Evolutionary conservation across 2,113 vertebrate genomes (phyloP), one percentile per base, ranked within the genome.

Genomic region (Heterocephalus glaber): DNA sequence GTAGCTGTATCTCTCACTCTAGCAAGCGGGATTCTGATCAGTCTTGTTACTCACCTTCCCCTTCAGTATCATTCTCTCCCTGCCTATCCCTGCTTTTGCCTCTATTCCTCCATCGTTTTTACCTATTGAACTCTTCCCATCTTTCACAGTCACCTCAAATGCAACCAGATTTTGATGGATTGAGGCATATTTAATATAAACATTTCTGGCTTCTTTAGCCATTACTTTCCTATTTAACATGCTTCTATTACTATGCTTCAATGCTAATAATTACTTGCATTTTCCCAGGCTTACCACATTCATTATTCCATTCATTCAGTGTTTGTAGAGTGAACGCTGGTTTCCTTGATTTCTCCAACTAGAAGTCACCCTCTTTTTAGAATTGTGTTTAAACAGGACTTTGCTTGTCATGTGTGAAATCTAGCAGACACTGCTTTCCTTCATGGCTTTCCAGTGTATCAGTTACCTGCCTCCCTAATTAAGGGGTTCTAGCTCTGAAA

Each of bases 291-390:
- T 5, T 56, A 35, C 33, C 61, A 70, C 35, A 22, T 84, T 77
- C 70, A 66, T 86, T 52, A 82, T 94, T 85, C 56, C 41, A 24
- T 89, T 89, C 54, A 84, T 52, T 86, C 41, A 52, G 13, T 92
- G 30, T 60, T 81, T 82, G 20, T 35, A 35, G 66, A 72, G 20
- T 63, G 38, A 84, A 70, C 61, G 26, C 41, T 80, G 8, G 33
- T 26, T 72, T 80, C 77, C 72, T 96, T 47, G 7, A 60, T 94
- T 92, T 95, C 88, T 84, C 38, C 26, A 86, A 24, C 56, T 63
- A 44, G 61, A 91, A 76, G n/a, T 61, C 72, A 56, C 58, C 22
- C 52, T 89, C 47, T 74, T 52, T 58, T 63, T 83, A 91, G 35
- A 80, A 81, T 56, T 60, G 28, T 82, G 47, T 49, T 92, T 95